Conservation (phyloP, 2,888 invertebrate species). For the Drosophila phalerata region DNA sequence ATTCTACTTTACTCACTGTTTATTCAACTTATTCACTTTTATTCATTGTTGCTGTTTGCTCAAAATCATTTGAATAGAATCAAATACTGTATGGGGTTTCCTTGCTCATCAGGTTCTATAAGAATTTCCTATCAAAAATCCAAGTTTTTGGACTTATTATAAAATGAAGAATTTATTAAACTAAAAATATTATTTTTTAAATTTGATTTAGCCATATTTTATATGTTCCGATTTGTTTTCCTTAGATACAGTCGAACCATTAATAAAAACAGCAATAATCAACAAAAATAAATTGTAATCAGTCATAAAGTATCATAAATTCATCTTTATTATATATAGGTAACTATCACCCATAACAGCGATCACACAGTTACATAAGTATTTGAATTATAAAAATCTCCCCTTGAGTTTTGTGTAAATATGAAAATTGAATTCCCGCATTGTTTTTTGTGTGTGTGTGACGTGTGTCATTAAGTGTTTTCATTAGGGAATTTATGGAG, state of each 20-base stretch:
- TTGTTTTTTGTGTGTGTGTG: constrained; percentile 68
- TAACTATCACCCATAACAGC: constrained; percentile 11
- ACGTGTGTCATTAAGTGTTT: constrained; percentile 78
- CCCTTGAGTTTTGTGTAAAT: constrained; percentile 52
- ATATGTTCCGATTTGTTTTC: neutral
- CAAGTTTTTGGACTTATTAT: too few species aligned
- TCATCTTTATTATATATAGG: constrained; percentile 20
- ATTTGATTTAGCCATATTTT: too few species aligned
- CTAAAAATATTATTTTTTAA: too few species aligned
- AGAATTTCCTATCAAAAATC: neutral
- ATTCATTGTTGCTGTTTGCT: constrained; percentile 2
- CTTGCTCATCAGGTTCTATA: neutral
- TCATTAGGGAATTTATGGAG: constrained; percentile 74
- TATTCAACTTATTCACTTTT: constrained; percentile 26
- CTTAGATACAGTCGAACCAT: neutral
- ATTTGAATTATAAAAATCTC: constrained; percentile 41
- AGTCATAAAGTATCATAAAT: constrained; percentile 11
- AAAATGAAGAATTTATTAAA: too few species aligned
- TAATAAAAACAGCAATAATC: constrained; percentile 4
- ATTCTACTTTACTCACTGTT: constrained; percentile 17
- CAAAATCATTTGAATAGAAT: constrained; percentile 12
- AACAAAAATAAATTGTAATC: constrained; percentile 14
- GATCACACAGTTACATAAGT: constrained; percentile 13
- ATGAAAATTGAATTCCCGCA: constrained; percentile 73
- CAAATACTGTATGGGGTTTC: neutral